These are phyloP conservation scores for Ormia ochracea DNA, from an alignment of 2,888 invertebrate species.

Conservation along the genomic window DNA sequence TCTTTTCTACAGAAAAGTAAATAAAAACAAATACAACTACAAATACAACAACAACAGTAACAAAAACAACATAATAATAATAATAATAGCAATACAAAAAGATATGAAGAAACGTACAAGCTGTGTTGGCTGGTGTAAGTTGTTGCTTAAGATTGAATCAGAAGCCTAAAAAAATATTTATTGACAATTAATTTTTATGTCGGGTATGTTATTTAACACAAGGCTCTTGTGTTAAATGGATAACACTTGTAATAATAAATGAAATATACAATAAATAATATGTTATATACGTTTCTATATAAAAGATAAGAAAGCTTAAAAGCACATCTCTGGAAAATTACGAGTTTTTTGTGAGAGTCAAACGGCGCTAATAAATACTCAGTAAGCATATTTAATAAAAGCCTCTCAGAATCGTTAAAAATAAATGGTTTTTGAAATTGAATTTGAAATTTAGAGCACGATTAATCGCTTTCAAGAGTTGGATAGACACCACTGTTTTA, in stretches of 20 bases:
- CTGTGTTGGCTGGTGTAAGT: not conserved
- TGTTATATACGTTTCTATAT: not conserved
- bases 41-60: no score
- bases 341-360: not conserved
- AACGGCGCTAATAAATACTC: not conserved
- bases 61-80: no score
- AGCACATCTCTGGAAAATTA: not conserved
- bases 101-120: not conserved
- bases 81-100: no score
- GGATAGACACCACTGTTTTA: no score
- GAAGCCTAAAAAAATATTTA: constrained; percentile 52
- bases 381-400: no score
- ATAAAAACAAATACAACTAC: no score
- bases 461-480: no score
- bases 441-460: no score
- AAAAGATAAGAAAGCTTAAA: not conserved
- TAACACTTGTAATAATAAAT: constrained; percentile 48
- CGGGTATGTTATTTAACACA: not conserved
- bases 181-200: constrained; percentile 39
- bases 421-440: no score
- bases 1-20: not conserved
- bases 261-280: not conserved
- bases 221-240: constrained; percentile 8
- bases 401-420: no score
- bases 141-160: constrained; percentile 2